Evolutionary conservation across 2,113 vertebrate genomes (phyloP).

Genomic region (Hucho hucho): DNA sequence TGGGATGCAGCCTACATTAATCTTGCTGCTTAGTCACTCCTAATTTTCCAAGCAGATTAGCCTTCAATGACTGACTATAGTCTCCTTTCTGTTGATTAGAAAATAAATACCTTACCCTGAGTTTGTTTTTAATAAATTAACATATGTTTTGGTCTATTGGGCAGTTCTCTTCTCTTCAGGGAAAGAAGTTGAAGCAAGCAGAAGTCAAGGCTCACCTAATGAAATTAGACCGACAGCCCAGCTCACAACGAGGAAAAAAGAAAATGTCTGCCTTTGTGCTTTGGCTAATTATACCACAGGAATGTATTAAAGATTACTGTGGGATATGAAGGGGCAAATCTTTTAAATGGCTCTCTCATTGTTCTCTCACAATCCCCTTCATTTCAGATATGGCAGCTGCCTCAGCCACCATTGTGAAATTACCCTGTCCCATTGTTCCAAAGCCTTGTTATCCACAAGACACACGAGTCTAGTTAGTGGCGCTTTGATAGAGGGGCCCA

Average conservation of each 20-base stretch:
- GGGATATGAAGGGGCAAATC: slow-evolving; percentile 69
- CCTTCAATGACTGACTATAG: background rate
- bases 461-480: slow-evolving; percentile 61
- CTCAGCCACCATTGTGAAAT: slow-evolving; percentile 61
- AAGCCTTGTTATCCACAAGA: slow-evolving; percentile 58
- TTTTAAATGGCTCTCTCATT: slow-evolving; percentile 72
- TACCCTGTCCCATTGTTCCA: slow-evolving; percentile 64
- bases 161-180: slow-evolving; percentile 14
- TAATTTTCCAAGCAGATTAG: too few species aligned
- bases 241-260: slow-evolving; percentile 56
- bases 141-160: slow-evolving; percentile 25
- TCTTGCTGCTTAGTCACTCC: too few species aligned
- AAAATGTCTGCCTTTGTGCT: slow-evolving; percentile 65
- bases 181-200: slow-evolving; percentile 13
- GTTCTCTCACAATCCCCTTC: slow-evolving; percentile 52
- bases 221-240: slow-evolving; percentile 50
- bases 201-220: slow-evolving; percentile 44
- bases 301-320: slow-evolving; percentile 66
- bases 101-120: slow-evolving; percentile 1
- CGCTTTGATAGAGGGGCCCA: slow-evolving; percentile 63
- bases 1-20: too few species aligned
- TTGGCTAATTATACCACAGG: slow-evolving; percentile 68
- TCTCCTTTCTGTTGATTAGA: slow-evolving; percentile 20
- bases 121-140: slow-evolving; percentile 19
- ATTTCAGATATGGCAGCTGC: slow-evolving; percentile 63